phyloP scores from a whole-genome alignment of 2,113 vertebrate genomes.

The Stictonetta naevosa region DNA sequence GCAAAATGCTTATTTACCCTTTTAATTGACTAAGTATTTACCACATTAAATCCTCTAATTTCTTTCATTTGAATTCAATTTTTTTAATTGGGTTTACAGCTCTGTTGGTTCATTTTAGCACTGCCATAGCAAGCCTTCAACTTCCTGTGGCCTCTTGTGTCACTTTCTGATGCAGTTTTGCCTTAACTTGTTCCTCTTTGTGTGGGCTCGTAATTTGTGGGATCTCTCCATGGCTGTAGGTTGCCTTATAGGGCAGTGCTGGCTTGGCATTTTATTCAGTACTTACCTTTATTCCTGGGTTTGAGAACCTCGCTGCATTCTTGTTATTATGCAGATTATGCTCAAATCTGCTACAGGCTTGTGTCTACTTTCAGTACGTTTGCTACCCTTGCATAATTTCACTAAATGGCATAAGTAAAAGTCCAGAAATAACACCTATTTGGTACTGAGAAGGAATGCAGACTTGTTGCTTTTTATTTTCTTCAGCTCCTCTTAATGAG shows the following conservation, averaged over 20 bases:
- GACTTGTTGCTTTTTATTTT: background rate
- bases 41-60: background rate
- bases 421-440: background rate
- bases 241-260: background rate
- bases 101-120: background rate
- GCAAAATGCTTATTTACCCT: background rate
- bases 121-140: background rate
- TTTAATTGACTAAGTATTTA: background rate
- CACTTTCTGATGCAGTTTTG: background rate
- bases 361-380: background rate
- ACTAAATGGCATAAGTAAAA: background rate
- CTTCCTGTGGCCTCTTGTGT: background rate
- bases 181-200: background rate
- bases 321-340: background rate
- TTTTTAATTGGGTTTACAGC: background rate
- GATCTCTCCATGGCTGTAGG: background rate
- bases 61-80: background rate
- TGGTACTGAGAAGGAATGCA: background rate
- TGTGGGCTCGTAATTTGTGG: background rate
- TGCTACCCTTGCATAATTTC: background rate
- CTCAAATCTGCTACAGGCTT: background rate
- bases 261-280: background rate
- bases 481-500: background rate
- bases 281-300: background rate
- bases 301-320: background rate